Evolutionary conservation across 2,113 vertebrate genomes (phyloP), one percentile per base, ranked within the genome.

Genomic region (Gyps fulvus): DNA sequence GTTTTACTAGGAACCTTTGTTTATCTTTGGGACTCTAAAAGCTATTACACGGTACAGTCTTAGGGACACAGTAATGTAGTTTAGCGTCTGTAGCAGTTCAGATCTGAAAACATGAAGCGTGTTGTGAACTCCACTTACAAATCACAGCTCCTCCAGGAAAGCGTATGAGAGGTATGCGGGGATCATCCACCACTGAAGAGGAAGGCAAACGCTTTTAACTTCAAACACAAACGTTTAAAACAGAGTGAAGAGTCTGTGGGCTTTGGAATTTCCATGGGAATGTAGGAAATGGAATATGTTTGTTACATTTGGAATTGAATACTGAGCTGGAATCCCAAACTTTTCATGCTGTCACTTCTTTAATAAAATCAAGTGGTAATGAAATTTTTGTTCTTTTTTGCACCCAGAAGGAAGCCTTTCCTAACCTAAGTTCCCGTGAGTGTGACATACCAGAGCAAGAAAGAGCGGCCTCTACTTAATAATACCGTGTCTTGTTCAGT

Each of bases 241-340:
- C 12, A 18, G 66, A 93, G 32, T 9, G 47, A 36, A 73, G 83
- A 63, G 63, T 70, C 72, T 61, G 49, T 29, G 65, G 79, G 50
- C 83, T 90, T 86, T 77, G 86, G 87, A 77, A 90, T 88, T 95
- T 86, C 91, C 72, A 63, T 79, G 82, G 84, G 85, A 87, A 90
- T 90, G 52, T 82, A 59, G 82, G 65, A 82, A 74, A 40, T 52
- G 49, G 87, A 87, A 77, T 61, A 45, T 76, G 63, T 81, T 93
- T 81, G 90, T 94, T 87, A 49, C 54, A 18, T 74, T 94, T 94
- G 94, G 90, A 95, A 52, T 85, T 55, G 42, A 74, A 76, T 8
- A 25, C 65, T 47, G 87, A 82, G 52, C 81, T 91, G 87, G 77
- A 89, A 89, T 78, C 77, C 27, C 84, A 54, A 55, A 94, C 78